A percentile compares a stretch with the other conserved stretches of the same genome.
Conservation (phyloP, 2,113 vertebrate genomes). For the Antidorcas marsupialis region DNA sequence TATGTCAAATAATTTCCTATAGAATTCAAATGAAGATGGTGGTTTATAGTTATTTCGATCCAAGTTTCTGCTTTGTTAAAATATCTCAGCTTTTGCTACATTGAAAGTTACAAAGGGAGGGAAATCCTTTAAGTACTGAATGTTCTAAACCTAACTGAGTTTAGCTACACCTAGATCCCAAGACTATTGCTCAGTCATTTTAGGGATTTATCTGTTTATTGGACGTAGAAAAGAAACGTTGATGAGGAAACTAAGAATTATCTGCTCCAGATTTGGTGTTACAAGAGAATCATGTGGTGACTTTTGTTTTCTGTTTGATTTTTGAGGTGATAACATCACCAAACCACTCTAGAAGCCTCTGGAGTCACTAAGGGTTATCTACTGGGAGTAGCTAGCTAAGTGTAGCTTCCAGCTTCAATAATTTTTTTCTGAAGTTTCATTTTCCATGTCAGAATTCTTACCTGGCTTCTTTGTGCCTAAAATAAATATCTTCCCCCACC, state of each 20-base stretch:
- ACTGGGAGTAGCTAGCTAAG: background rate
- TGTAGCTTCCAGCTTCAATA: background rate
- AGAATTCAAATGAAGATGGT: background rate
- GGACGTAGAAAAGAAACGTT: background rate
- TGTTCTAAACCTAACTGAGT: background rate
- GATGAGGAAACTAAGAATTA: background rate
- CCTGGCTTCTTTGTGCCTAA: background rate
- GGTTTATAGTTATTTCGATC: background rate
- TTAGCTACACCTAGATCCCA: background rate
- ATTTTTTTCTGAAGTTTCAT: background rate
- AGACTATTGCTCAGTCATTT: background rate
- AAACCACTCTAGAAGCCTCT: background rate
- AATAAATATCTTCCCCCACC: background rate
- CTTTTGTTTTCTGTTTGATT: conserved; percentile 2
- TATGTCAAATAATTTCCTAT: background rate
- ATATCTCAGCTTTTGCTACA: background rate
- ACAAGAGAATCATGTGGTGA: background rate
- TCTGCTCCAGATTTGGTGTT: background rate
- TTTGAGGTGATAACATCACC: background rate
- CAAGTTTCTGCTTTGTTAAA: background rate
- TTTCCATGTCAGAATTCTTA: background rate
- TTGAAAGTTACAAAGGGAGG: background rate
- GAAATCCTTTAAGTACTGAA: background rate
- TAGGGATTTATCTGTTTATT: background rate
- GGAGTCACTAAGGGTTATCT: background rate